Percentiles rank a stretch among this genome's conserved stretches.
phyloP scores from a whole-genome alignment of 2,888 invertebrate genomes.

The Tupiocoris notatus region DNA sequence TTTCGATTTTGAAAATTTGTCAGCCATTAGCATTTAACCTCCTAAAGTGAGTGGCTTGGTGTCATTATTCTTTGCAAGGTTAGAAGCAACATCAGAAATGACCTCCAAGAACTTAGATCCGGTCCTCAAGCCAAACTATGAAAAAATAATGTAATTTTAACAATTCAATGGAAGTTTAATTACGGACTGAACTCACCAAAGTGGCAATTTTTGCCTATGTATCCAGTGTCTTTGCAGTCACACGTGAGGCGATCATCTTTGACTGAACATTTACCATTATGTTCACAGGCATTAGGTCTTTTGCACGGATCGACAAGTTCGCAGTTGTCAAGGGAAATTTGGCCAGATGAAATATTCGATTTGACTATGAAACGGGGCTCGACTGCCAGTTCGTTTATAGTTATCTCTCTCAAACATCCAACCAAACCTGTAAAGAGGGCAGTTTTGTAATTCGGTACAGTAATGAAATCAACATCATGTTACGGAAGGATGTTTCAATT shows the following conservation, averaged over 20 bases:
- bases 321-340: slow-evolving; percentile 87
- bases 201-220: slow-evolving; percentile 91
- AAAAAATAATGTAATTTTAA: too few species aligned
- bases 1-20: too few species aligned
- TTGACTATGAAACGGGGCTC: slow-evolving; percentile 80
- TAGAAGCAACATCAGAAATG: too few species aligned
- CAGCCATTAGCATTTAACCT: too few species aligned
- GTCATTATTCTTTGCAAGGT: too few species aligned
- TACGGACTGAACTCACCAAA: slow-evolving; percentile 67
- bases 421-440: slow-evolving; percentile 73
- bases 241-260: slow-evolving; percentile 84
- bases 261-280: slow-evolving; percentile 86
- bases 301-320: slow-evolving; percentile 86
- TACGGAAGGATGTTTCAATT: too few species aligned
- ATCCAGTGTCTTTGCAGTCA: slow-evolving; percentile 86
- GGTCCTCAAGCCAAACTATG: neutral
- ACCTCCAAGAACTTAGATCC: too few species aligned
- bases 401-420: slow-evolving; percentile 87
- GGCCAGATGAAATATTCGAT: slow-evolving; percentile 79
- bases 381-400: slow-evolving; percentile 75
- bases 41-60: too few species aligned
- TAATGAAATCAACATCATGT: too few species aligned
- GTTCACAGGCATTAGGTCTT: slow-evolving; percentile 87
- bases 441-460: too few species aligned
- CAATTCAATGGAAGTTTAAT: too few species aligned